Base-by-base conservation (phyloP, 2,113 vertebrate genomes). In the Azemiops feae region DNA sequence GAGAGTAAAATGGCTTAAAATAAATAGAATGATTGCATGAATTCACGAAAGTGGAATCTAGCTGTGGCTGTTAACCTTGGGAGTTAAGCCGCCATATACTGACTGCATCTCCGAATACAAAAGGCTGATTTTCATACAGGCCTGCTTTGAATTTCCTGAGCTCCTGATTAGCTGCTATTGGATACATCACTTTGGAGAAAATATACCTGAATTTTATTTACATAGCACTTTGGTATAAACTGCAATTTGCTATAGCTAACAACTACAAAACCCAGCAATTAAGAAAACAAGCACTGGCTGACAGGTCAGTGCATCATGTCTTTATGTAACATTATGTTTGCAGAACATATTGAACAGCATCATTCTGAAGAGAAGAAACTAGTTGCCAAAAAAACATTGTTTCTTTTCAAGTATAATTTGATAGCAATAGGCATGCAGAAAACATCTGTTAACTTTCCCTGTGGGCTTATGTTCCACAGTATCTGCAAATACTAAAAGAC, bases 401-500 rank as follows among this genome's bases (percentile, higher is more conserved):
- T 90, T 90, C 89, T 90, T 23, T 92, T 34, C 85, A 85, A 45
- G 1, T 0, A 0, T 93, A 52, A 0, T 58, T 95, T 12, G 74
- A 55, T 52, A 7, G 50, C 60, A 91, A 81, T 23, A 81, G 25
- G 30, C 30, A 91, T 54, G 16, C 0, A 55, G 64, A 91, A 90
- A 95, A 58, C 16, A 25, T 3, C 85, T 93, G 10, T 27, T 94
- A 94, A 91, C 23, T 50, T 55, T 93, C 2, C 14, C 6, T 50
- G 43, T 60, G 85, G 90, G 93, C 6, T 91, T 12, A 30, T 53
- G 5, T 2, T 93, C 47, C 18, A 81, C 69, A 86, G 4, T 91
- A 94, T 47, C 85, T 85, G 2, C 52, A 95, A 91, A 88, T 60
- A 90, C 89, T 10, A 95, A 6, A 92, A 93, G 88, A 94, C 5